phyloP scores from a whole-genome alignment of 2,113 vertebrate genomes.

The Tyrannus savana region DNA sequence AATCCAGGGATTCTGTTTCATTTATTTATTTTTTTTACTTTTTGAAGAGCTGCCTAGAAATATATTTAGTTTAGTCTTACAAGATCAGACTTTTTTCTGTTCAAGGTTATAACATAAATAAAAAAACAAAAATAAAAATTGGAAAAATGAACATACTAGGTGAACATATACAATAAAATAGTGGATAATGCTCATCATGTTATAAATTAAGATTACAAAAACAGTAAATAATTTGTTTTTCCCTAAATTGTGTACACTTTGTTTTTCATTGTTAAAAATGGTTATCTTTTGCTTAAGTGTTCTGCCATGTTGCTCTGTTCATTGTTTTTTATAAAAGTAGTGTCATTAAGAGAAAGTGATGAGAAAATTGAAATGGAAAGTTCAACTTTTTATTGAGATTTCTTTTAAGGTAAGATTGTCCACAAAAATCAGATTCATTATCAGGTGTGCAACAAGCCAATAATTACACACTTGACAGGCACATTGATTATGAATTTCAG shows the following conservation, averaged over 20 bases:
- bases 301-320: not conserved
- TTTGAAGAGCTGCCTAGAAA: not conserved
- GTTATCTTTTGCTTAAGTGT: not conserved
- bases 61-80: not conserved
- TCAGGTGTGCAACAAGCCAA: not conserved
- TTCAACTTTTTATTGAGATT: not conserved
- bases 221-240: not conserved
- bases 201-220: not conserved
- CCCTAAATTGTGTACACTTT: not conserved
- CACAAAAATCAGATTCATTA: not conserved
- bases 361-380: not conserved
- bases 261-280: not conserved
- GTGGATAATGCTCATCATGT: not conserved
- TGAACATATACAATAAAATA: not conserved
- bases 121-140: not conserved
- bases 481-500: not conserved
- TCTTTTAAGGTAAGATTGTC: not conserved
- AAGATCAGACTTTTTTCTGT: not conserved
- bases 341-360: not conserved
- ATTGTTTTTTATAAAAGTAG: conserved; percentile 4
- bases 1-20: not conserved
- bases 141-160: not conserved
- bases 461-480: not conserved
- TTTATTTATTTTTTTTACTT: not conserved
- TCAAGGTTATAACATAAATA: not conserved